These are phyloP conservation scores for Acrocyrtus sp. DNA, from an alignment of 2,888 invertebrate genomes.

Conservation along the genomic window DNA sequence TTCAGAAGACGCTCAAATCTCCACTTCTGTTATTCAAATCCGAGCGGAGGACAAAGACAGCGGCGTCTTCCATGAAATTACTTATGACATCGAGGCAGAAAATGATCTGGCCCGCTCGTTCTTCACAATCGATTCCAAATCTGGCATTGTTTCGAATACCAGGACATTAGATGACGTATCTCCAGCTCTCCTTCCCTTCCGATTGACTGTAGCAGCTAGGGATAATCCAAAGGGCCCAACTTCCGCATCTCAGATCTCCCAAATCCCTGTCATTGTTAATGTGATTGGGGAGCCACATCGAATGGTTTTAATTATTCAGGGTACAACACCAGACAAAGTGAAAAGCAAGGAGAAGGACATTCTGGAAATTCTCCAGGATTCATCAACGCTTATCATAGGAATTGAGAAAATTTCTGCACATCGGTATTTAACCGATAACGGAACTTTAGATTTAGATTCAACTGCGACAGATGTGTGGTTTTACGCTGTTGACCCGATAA, in stretches of 20 bases:
- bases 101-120: conserved; percentile 72
- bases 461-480: conserved; percentile 88
- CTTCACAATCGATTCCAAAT: conserved; percentile 78
- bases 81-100: conserved; percentile 70
- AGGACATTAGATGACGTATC: conserved; percentile 78
- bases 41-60: conserved; percentile 88
- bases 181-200: conserved; percentile 75
- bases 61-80: conserved; percentile 82
- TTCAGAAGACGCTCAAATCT: conserved; percentile 75
- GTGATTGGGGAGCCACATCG: conserved; percentile 81
- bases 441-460: conserved; percentile 76
- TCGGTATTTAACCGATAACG: conserved; percentile 78
- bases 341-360: conserved; percentile 71
- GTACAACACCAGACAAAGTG: conserved; percentile 78
- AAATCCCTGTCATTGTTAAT: conserved; percentile 70
- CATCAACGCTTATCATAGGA: conserved; percentile 80
- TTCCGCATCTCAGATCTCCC: conserved; percentile 58
- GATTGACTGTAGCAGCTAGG: conserved; percentile 77
- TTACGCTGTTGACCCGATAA: conserved; percentile 83
- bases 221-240: conserved; percentile 74
- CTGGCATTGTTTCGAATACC: conserved; percentile 81
- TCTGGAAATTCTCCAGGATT: conserved; percentile 75
- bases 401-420: conserved; percentile 86
- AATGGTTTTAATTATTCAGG: conserved; percentile 80
- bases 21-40: conserved; percentile 81